Evolutionary conservation across 2,113 vertebrate genomes (phyloP).

Genomic region (Sigmodon hispidus): DNA sequence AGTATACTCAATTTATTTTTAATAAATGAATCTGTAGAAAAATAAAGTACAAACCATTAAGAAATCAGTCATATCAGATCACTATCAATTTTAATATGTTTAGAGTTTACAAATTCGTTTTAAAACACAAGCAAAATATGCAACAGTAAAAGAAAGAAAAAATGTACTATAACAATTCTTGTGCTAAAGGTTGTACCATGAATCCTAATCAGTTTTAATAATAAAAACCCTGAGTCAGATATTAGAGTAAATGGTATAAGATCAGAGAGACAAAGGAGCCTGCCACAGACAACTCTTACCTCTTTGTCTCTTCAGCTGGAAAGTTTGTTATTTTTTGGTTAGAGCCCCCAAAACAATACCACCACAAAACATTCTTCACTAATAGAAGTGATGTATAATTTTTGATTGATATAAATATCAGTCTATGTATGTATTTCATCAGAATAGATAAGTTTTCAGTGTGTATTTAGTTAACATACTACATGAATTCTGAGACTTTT

Average conservation of each 20-base stretch:
- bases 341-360: no score
- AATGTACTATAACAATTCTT: not conserved
- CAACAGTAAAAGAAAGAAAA: conserved; percentile 20
- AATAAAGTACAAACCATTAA: conserved; percentile 13
- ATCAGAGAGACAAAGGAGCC: no score
- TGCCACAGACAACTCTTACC: no score
- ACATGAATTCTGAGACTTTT: not conserved
- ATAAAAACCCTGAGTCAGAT: no score
- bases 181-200: not conserved
- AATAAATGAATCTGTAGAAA: not conserved
- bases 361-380: no score
- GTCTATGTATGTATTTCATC: not conserved
- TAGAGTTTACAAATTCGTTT: conserved; percentile 49
- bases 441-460: not conserved
- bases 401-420: not conserved
- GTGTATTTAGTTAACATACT: not conserved
- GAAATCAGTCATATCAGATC: not conserved
- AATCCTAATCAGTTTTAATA: no score
- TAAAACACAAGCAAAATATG: conserved; percentile 25
- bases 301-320: no score
- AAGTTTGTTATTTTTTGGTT: no score
- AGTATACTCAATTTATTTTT: not conserved
- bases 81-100: conserved; percentile 22
- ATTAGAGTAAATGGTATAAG: no score
- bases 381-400: not conserved